Evolutionary conservation across 2,797 vertebrate genomes (phyloP), one percentile per base, ranked within the genome.

Genomic region (Fistularia commersonii): DNA sequence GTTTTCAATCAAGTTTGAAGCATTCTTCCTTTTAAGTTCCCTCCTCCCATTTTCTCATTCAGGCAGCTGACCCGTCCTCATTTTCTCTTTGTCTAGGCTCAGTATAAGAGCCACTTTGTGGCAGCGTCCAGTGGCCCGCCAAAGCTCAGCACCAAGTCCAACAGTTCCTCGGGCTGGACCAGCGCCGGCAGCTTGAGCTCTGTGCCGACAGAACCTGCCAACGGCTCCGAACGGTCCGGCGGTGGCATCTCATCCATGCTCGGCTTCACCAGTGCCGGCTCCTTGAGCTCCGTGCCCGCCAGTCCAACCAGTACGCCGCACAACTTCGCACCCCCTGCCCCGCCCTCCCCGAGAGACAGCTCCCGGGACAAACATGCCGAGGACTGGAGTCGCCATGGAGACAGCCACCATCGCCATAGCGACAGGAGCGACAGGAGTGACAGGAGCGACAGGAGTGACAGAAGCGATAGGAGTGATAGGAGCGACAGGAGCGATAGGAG

Each of bases 31-130:
- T 11, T 11, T 45, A 11, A 32, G 11, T 45, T 45, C 2, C 3
- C 7, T 45, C 15, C 37, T 57, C 45, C 51, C 4, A 8, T 13
- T 50, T 48, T 59, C 1, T 68, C 10, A 23, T 4, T 23, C 23
- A 23, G 23, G 23, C 23, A 23, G 23, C 23, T 23, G 23, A 23
- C 23, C 23, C 23, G 2, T 23, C 23, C 23, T 23, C 23, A 23
- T 23, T 23, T 23, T 23, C 11, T 64, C 33, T 32, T 55, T 48
- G 32, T 62, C 11, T 48, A 99, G 97, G 92, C 95, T 48, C 97
- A 99, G 57, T 99, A 98, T 61, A 99, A 99, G 74, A 98, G 95
- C 76, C 96, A 98, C 85, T 98, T 99, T 67, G 93, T 98, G 44
- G 97, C 96, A 10, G 96, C 97, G 8, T 93, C 94, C 50, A 89